These are phyloP conservation scores for Brenthis ino DNA, from an alignment of 2,888 invertebrate species.

Conservation along the genomic window DNA sequence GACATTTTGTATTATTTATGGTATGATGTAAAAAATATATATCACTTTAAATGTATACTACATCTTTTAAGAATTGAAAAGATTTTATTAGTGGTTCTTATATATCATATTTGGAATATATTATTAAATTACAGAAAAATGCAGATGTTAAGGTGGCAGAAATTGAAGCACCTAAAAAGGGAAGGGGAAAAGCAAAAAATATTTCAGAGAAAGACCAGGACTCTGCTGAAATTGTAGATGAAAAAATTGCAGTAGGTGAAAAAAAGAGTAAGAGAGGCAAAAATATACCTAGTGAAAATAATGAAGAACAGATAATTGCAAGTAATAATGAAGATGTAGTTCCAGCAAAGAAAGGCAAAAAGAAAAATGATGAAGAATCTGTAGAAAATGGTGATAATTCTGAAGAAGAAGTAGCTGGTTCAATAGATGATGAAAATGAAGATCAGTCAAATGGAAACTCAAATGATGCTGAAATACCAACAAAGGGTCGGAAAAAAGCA, in stretches of 20 bases:
- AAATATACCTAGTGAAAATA: slow-evolving; percentile 52
- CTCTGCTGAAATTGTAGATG: slow-evolving; percentile 49
- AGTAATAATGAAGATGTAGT: slow-evolving; percentile 53
- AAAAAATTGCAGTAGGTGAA: slow-evolving; percentile 44
- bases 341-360: slow-evolving; percentile 65
- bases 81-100: not conserved
- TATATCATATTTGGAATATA: not conserved
- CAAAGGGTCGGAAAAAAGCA: slow-evolving; percentile 63
- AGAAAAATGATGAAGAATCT: slow-evolving; percentile 58
- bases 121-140: slow-evolving; percentile 62
- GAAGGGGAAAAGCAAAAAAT: slow-evolving; percentile 65
- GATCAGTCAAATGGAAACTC: slow-evolving; percentile 59
- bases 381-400: slow-evolving; percentile 55
- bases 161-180: slow-evolving; percentile 66
- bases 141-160: slow-evolving; percentile 62
- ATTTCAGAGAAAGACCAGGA: slow-evolving; percentile 49
- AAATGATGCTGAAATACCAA: slow-evolving; percentile 46
- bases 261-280: slow-evolving; percentile 59
- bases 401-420: slow-evolving; percentile 53
- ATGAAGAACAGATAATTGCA: slow-evolving; percentile 47
- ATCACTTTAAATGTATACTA: too few species aligned
- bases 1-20: too few species aligned
- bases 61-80: not conserved
- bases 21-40: too few species aligned
- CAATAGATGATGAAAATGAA: slow-evolving; percentile 53